Conservation (phyloP, 2,888 invertebrate species). For the Hymenopus coronatus region DNA sequence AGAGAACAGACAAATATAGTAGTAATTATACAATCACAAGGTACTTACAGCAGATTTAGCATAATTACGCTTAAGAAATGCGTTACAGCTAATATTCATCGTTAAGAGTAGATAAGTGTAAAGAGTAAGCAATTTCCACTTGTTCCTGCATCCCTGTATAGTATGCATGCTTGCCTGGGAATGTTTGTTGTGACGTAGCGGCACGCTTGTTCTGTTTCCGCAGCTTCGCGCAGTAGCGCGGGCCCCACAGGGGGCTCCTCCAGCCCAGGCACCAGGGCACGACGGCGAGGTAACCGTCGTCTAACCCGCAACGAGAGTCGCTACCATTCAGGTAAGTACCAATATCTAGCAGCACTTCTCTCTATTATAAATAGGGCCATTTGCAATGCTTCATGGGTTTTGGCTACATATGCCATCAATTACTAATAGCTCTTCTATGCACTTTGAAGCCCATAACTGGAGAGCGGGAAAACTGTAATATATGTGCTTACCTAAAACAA, state of each 20-base stretch:
- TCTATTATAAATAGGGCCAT: neutral
- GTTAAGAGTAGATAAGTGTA: neutral
- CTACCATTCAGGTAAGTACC: conserved; percentile 88
- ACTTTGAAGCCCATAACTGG: too few species aligned
- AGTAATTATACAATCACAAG: neutral
- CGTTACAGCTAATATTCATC: neutral
- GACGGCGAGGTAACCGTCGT: conserved; percentile 79
- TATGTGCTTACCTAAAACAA: too few species aligned
- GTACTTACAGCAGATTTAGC: neutral
- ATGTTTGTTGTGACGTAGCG: conserved; percentile 6
- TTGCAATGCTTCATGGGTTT: neutral
- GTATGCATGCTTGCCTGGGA: neutral
- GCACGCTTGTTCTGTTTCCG: conserved; percentile 22
- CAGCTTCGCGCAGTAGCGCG: conserved; percentile 13
- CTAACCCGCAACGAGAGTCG: conserved; percentile 92
- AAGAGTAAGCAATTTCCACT: neutral
- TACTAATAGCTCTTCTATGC: too few species aligned
- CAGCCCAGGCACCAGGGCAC: conserved; percentile 53
- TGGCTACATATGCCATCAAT: neutral
- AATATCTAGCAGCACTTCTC: neutral
- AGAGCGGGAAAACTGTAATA: too few species aligned
- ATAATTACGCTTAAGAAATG: neutral
- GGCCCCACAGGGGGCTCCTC: conserved; percentile 31
- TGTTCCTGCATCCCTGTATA: neutral
- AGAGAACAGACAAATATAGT: neutral